Evolutionary conservation across 2,888 invertebrate genomes (phyloP).

Genomic region (Chelonus formosanus): DNA sequence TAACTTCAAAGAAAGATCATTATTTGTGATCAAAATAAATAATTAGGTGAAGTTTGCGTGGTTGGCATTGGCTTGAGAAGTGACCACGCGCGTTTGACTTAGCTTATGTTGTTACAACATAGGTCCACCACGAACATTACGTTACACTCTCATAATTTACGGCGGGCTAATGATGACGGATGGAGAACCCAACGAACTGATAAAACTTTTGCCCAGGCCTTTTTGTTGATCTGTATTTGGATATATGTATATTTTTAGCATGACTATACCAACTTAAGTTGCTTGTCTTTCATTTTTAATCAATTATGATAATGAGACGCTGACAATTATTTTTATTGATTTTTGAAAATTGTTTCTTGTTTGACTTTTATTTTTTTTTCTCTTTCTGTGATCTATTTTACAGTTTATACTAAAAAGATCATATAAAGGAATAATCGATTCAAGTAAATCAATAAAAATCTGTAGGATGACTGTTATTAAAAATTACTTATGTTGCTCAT

Average conservation of each 20-base stretch:
- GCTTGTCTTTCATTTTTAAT: neutral
- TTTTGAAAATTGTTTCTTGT: neutral
- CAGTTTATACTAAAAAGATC: too few species aligned
- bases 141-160: conserved; percentile 42
- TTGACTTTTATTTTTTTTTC: neutral
- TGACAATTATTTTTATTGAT: neutral
- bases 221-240: conserved; percentile 14
- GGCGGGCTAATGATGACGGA: conserved; percentile 45
- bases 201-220: conserved; percentile 41
- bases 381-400: neutral
- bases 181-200: conserved; percentile 39
- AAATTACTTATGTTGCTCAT: too few species aligned
- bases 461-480: too few species aligned
- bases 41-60: conserved; percentile 35
- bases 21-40: conserved; percentile 25
- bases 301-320: neutral
- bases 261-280: conserved; percentile 5
- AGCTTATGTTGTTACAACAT: neutral
- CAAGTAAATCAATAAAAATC: too few species aligned
- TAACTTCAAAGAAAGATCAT: conserved; percentile 23
- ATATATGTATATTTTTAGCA: conserved; percentile 7
- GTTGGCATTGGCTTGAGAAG: conserved; percentile 31
- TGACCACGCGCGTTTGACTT: conserved; percentile 21
- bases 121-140: conserved; percentile 33
- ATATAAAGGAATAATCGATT: neutral